Evolutionary conservation across 2,113 vertebrate genomes (phyloP).

Genomic region (Notiomystis cincta): DNA sequence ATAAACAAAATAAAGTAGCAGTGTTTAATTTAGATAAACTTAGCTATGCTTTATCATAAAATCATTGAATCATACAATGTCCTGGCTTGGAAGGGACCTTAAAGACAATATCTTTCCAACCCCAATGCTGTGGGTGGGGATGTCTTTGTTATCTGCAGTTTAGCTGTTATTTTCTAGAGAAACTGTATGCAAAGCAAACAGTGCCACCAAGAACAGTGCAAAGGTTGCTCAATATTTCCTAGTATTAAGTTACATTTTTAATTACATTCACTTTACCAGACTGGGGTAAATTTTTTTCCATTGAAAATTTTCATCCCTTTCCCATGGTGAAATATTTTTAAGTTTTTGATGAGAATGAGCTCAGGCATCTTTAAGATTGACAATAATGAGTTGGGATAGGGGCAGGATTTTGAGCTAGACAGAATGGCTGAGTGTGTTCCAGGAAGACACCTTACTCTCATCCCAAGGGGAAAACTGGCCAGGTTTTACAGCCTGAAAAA

Average conservation of each 20-base stretch:
- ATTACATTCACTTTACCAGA: not conserved
- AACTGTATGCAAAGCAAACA: not conserved
- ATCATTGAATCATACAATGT: not conserved
- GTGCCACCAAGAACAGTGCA: fast-evolving
- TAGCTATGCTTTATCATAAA: not conserved
- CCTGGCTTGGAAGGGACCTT: not conserved
- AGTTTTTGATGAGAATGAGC: not conserved
- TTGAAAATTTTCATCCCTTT: not conserved
- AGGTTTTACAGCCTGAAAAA: not conserved
- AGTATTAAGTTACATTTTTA: not conserved
- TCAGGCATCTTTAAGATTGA: not conserved
- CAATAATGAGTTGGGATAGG: not conserved
- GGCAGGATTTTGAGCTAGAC: not conserved
- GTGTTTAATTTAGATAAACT: not conserved
- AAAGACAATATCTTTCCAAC: not conserved
- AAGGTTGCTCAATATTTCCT: not conserved
- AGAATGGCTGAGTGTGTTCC: not conserved
- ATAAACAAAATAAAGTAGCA: not conserved
- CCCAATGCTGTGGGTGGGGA: not conserved
- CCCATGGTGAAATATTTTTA: not conserved
- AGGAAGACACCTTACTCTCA: not conserved
- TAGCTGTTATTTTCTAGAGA: not conserved
- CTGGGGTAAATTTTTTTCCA: not conserved
- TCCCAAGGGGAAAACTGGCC: not conserved
- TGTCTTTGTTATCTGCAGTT: not conserved